Percentiles rank a stretch among this genome's conserved stretches.
These are phyloP conservation scores for Picathartes gymnocephalus DNA, from an alignment of 2,113 vertebrate genomes.

Conservation along the genomic window DNA sequence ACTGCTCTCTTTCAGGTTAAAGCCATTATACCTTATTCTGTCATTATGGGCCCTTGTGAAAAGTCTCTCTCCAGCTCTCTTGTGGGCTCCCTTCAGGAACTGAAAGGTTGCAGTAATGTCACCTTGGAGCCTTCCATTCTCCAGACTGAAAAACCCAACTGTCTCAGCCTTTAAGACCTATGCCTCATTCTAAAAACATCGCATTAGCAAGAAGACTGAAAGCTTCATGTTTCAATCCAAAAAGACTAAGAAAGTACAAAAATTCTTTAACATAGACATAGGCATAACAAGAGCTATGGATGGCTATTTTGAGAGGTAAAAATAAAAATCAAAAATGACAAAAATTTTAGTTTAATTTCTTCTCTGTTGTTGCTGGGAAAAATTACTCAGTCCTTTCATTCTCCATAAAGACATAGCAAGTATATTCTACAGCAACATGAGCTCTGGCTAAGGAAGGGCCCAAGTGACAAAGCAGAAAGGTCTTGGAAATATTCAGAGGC, in stretches of 20 bases:
- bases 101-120: neutral
- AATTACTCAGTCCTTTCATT: neutral
- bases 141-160: neutral
- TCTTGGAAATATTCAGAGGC: neutral
- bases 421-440: neutral
- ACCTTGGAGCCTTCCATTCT: neutral
- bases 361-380: neutral
- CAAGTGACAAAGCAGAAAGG: neutral
- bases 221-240: neutral
- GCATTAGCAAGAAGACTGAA: neutral
- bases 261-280: neutral
- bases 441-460: neutral
- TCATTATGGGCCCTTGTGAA: neutral
- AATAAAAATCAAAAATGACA: neutral
- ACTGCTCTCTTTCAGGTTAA: neutral
- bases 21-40: neutral
- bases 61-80: neutral
- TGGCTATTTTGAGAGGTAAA: neutral
- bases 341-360: neutral
- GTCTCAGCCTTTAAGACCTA: neutral
- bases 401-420: neutral
- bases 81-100: neutral
- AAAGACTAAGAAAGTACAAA: neutral
- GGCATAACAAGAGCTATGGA: neutral
- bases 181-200: neutral